phyloP scores from a whole-genome alignment of 2,113 vertebrate species.

The Sigmodon hispidus region DNA sequence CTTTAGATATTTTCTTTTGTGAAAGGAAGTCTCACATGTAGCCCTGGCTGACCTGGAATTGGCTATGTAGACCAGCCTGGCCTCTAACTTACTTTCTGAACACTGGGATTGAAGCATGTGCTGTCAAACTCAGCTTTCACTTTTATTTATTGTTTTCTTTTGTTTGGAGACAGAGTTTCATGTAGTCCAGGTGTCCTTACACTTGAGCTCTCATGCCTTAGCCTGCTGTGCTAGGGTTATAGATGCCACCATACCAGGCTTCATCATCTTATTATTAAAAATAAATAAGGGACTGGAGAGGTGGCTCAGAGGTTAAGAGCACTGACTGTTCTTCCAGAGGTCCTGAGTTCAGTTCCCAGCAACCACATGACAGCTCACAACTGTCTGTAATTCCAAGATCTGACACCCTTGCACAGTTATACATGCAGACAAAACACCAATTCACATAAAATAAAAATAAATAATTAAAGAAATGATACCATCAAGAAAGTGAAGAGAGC shows the following conservation, averaged over 20 bases:
- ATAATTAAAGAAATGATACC: background rate
- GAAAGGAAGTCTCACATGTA: background rate
- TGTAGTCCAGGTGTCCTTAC: background rate
- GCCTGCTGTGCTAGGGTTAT: background rate
- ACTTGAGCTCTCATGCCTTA: background rate
- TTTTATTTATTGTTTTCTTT: background rate
- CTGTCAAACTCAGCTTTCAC: background rate
- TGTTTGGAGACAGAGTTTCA: background rate
- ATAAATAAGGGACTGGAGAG: no score
- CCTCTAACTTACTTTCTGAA: background rate
- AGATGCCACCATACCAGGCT: background rate
- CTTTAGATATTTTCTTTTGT: background rate
- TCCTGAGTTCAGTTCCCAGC: no score
- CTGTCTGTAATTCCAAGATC: no score
- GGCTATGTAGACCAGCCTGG: background rate
- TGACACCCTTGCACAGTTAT: no score
- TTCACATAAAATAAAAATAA: no score
- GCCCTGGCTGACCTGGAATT: background rate
- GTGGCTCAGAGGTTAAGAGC: no score
- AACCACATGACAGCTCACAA: no score
- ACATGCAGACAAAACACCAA: no score
- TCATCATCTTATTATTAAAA: background rate
- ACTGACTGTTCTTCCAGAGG: no score
- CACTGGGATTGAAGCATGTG: background rate
- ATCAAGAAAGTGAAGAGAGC: background rate